Evolutionary conservation across 1,140 invertebrate genomes (phyloP), one percentile per base, ranked within the genome.

Genomic region (Pissodes strobi): DNA sequence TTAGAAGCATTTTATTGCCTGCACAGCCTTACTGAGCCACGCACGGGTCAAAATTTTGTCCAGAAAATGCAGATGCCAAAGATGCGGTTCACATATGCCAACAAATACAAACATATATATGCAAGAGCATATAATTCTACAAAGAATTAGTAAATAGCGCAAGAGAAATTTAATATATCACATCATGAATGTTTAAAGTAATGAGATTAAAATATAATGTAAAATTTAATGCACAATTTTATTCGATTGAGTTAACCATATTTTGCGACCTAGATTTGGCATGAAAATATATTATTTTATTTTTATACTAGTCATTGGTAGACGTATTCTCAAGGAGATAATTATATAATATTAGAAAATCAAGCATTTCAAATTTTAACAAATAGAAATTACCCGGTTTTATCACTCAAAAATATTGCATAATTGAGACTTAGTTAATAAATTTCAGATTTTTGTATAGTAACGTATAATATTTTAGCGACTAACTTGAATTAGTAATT

Each of bases 1-100:
- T 68, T 76, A 76, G 74, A 75, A 76, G 76, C 76, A 74, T 75
- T 62, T 70, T 60, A 67, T 67, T 68, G 73, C 75, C 75, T 75
- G 75, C 76, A 78, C 75, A 78, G 76, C 76, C 76, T 76, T 69
- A 69, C 72, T 69, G 71, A 67, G 76, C 76, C 75, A 78, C 76
- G 75, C 75, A 78, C 74, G 71, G 69, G 65, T 71, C 58, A 41
- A 71, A 66, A 70, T 68, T 71, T 25, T 49, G 23, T 25, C 9
- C n/a, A 27, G 46, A 49, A 25, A 48, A 48, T 15, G 4, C 8
- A 5, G 9, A 23, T 27, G 5, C 18, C 21, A 10, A 25, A 39
- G n/a, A n/a, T 27, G 19, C 25, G 22, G 27, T 5, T 22, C 15
- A 51, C 45, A 22, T 10, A 4, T 34, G 27, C 43, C n/a, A 39